Evolutionary conservation across 2,113 vertebrate species (phyloP).

Genomic region (Mesoclemmys tuberculata): DNA sequence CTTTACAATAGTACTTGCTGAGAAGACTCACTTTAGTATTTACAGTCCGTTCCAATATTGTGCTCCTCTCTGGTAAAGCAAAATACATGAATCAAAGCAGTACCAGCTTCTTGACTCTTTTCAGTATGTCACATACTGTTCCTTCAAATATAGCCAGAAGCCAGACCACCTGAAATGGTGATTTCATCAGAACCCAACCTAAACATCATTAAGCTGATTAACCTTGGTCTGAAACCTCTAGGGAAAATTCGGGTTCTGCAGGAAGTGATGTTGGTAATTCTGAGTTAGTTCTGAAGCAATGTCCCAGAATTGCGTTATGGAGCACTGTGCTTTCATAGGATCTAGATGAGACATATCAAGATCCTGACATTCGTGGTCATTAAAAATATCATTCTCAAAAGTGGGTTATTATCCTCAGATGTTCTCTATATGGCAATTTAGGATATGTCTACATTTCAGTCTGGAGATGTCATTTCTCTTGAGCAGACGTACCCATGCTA

Average conservation of each 20-base stretch:
- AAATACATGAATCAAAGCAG: neutral
- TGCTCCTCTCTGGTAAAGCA: neutral
- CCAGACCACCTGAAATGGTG: neutral
- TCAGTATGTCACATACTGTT: rapidly evolving
- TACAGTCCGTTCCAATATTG: too few relatives aligned
- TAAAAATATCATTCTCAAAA: neutral
- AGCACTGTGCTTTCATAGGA: neutral
- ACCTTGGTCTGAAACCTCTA: neutral
- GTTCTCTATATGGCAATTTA: neutral
- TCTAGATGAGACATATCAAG: neutral
- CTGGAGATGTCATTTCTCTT: neutral
- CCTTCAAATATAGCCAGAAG: neutral
- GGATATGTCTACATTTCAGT: neutral
- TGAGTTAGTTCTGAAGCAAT: neutral
- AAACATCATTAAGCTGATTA: neutral
- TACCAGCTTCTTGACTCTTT: neutral
- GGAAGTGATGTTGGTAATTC: neutral
- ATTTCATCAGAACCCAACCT: neutral
- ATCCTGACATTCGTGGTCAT: neutral
- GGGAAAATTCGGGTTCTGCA: neutral
- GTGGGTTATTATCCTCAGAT: neutral
- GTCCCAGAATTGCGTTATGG: neutral
- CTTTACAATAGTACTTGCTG: too few relatives aligned
- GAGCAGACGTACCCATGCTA: neutral
- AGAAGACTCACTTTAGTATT: too few relatives aligned